phyloP scores from a whole-genome alignment of 1,140 invertebrate species.

The Nylanderia fulva region DNA sequence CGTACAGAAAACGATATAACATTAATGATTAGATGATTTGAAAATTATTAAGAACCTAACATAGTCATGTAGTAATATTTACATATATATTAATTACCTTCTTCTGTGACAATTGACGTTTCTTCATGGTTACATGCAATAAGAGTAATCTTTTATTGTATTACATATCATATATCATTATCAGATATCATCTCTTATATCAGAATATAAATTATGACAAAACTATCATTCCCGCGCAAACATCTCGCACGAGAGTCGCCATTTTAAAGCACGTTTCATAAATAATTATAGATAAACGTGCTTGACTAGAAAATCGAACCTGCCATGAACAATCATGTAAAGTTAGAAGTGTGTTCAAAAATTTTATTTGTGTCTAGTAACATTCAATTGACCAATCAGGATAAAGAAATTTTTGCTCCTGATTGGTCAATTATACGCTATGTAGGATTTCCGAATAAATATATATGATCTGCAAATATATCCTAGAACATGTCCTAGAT shows the following conservation, averaged over 20 bases:
- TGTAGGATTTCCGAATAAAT: no score
- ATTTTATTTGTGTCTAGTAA: no score
- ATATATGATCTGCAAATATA: no score
- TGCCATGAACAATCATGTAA: no score
- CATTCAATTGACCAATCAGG: no score
- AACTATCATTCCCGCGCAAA: neutral
- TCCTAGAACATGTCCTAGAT: no score
- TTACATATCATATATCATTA: neutral
- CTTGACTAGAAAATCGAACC: no score
- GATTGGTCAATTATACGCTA: no score
- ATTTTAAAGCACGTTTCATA: neutral
- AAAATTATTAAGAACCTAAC: neutral
- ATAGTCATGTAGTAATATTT: neutral
- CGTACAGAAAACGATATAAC: no score
- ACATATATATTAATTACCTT: constrained; percentile 34
- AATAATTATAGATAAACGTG: neutral
- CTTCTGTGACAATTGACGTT: constrained; percentile 31
- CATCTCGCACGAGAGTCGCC: neutral
- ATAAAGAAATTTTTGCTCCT: no score
- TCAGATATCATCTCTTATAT: neutral
- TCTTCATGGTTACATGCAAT: constrained; percentile 40
- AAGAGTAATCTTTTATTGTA: neutral
- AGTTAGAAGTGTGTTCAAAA: no score
- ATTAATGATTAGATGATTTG: no score
- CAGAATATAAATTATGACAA: neutral